phyloP scores from a whole-genome alignment of 2,797 vertebrate species.

The Schizopygopsis pylzovi region DNA sequence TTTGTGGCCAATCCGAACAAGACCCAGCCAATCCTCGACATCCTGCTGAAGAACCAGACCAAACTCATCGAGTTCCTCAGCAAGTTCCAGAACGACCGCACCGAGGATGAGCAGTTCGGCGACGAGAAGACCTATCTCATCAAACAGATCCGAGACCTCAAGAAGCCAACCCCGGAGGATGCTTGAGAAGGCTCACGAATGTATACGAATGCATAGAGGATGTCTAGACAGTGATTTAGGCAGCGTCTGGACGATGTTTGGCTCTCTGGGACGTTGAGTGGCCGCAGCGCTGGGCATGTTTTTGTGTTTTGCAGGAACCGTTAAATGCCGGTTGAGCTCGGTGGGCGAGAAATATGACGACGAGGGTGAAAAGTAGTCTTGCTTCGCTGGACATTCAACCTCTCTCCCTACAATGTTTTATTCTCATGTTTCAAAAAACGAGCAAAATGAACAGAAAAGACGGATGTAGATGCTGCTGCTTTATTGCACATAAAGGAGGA shows the following conservation, averaged over 20 bases:
- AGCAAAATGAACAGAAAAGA: constrained; percentile 70
- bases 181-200: constrained; percentile 75
- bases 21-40: constrained; percentile 92
- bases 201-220: neutral
- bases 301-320: constrained; percentile 42
- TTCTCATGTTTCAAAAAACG: constrained; percentile 53
- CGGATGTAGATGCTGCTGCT: constrained; percentile 84
- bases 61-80: constrained; percentile 95
- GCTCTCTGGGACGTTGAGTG: constrained; percentile 69
- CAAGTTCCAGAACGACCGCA: constrained; percentile 94
- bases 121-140: constrained; percentile 98
- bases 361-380: constrained; percentile 14
- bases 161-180: constrained; percentile 87
- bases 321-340: constrained; percentile 2
- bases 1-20: constrained; percentile 97
- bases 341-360: neutral
- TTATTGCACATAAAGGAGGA: constrained; percentile 87
- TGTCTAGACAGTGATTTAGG: constrained; percentile 21
- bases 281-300: constrained; percentile 28
- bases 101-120: constrained; percentile 91
- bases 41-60: constrained; percentile 94
- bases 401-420: constrained; percentile 41
- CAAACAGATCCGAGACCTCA: constrained; percentile 95
- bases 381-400: constrained; percentile 53
- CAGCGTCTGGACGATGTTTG: constrained; percentile 62